These are phyloP conservation scores for Lithobius niger DNA, from an alignment of 1,140 invertebrate genomes.

Conservation along the genomic window DNA sequence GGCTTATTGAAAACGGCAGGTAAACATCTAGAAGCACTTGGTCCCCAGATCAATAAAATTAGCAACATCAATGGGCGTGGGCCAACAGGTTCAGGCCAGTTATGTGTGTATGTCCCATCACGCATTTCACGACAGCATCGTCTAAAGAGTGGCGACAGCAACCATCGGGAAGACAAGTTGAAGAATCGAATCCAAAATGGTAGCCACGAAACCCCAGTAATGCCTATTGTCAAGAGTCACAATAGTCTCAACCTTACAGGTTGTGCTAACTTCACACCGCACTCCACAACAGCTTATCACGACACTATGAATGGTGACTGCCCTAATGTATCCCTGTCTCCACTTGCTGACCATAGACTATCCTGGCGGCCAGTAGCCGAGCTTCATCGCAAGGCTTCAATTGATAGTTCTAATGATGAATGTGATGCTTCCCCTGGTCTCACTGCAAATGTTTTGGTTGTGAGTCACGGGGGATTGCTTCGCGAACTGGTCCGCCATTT, in stretches of 20 bases:
- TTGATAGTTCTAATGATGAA: slow-evolving; percentile 29
- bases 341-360: slow-evolving; percentile 24
- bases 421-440: slow-evolving; percentile 22
- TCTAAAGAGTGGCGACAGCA: not conserved
- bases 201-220: no score
- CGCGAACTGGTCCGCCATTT: slow-evolving; percentile 29
- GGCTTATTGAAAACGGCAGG: not conserved
- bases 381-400: slow-evolving; percentile 23
- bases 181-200: no score
- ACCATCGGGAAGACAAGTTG: no score
- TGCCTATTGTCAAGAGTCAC: no score
- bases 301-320: slow-evolving; percentile 18
- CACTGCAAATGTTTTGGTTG: slow-evolving; percentile 27
- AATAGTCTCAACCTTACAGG: no score
- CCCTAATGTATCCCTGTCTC: slow-evolving; percentile 30
- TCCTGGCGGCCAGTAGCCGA: slow-evolving; percentile 24
- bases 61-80: no score
- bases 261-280: no score
- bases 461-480: slow-evolving; percentile 31
- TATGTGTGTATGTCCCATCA: slow-evolving; percentile 10
- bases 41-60: no score
- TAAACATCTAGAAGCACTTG: not conserved
- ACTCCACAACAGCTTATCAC: not conserved
- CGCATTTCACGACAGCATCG: not conserved
- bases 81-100: slow-evolving; percentile 9